These are phyloP conservation scores for Rhinoraja longicauda DNA, from an alignment of 2,797 vertebrate species.

Conservation along the genomic window DNA sequence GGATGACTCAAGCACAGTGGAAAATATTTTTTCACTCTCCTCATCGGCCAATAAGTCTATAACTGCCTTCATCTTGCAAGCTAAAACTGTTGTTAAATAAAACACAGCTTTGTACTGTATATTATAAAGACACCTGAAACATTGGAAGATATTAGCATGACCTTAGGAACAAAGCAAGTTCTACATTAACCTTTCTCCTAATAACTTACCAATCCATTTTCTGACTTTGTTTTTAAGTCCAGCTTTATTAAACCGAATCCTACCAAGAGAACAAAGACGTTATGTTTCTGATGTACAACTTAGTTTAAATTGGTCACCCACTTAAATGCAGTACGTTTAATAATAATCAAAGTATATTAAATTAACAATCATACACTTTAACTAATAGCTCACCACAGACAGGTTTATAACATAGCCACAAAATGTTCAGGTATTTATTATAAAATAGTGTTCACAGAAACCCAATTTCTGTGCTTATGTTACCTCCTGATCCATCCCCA, in stretches of 20 bases:
- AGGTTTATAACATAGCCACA: neutral
- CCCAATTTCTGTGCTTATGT: neutral
- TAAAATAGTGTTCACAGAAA: neutral
- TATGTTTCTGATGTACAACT: neutral
- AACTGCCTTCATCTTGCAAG: neutral
- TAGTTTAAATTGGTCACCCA: neutral
- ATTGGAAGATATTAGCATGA: neutral
- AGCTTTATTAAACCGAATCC: constrained; percentile 94
- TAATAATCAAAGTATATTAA: neutral
- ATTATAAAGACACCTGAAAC: neutral
- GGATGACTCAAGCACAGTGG: neutral
- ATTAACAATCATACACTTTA: neutral
- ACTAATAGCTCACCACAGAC: neutral
- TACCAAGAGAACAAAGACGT: constrained; percentile 46
- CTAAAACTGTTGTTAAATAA: neutral
- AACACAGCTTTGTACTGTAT: neutral
- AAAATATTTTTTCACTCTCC: neutral
- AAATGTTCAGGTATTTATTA: no score
- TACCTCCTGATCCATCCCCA: no score
- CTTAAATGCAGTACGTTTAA: neutral
- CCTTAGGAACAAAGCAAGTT: neutral
- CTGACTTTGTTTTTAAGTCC: constrained; percentile 93
- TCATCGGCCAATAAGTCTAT: neutral
- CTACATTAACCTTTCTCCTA: neutral
- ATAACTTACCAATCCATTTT: constrained; percentile 91